phyloP scores from a whole-genome alignment of 2,113 vertebrate genomes.

The Picathartes gymnocephalus region DNA sequence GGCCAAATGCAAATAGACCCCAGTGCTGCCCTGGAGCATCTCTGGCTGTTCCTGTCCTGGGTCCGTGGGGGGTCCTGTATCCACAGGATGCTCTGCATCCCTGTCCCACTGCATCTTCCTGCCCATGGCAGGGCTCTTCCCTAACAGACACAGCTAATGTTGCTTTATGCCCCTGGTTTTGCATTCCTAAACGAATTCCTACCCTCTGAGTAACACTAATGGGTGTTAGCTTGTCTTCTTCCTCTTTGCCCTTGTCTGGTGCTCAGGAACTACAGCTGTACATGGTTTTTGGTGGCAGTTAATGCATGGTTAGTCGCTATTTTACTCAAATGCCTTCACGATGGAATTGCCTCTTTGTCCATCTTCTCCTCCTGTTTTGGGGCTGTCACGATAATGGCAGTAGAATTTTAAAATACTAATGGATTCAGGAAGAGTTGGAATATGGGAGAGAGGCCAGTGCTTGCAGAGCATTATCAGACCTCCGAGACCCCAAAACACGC shows the following conservation, averaged over 20 bases:
- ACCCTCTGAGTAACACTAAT: not conserved
- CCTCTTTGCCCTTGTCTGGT: not conserved
- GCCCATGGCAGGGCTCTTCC: not conserved
- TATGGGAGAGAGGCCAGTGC: not conserved
- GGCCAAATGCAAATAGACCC: not conserved
- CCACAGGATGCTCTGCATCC: not conserved
- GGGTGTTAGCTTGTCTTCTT: not conserved
- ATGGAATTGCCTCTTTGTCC: not conserved
- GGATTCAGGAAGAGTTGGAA: not conserved
- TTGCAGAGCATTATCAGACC: accelerated
- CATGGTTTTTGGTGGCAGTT: not conserved
- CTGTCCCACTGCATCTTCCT: not conserved
- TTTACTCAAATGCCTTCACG: not conserved
- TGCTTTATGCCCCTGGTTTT: not conserved
- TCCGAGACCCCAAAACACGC: accelerated
- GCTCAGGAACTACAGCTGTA: not conserved
- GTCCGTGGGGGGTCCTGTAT: not conserved
- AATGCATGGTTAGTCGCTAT: not conserved
- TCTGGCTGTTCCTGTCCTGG: not conserved
- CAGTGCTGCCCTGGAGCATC: not conserved
- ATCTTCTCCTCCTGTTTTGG: not conserved
- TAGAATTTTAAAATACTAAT: not conserved
- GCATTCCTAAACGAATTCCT: not conserved
- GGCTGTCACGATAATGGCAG: not conserved
- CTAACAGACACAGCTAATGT: not conserved